Evolutionary conservation across 2,888 invertebrate species (phyloP).

Genomic region (Diadegma fenestrale): DNA sequence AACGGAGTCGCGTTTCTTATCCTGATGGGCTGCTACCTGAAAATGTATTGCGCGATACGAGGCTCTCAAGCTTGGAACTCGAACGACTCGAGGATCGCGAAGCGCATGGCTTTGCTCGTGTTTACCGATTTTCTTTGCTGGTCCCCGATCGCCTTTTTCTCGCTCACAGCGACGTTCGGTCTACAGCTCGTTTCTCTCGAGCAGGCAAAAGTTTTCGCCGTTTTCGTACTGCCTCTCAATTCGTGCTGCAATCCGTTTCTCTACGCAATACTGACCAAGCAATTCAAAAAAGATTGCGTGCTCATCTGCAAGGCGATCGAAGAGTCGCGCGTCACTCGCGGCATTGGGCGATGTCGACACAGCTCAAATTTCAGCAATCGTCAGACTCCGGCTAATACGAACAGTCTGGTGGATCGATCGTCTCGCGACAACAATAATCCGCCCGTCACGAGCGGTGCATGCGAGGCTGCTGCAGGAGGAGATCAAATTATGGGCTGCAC

Average conservation of each 20-base stretch:
- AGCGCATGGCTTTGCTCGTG: conserved; percentile 97
- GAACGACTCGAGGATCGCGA: conserved; percentile 98
- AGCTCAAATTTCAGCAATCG: conserved; percentile 95
- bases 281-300: conserved; percentile 98
- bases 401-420: conserved; percentile 92
- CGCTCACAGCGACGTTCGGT: conserved; percentile 97
- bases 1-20: conserved; percentile 98
- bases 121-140: conserved; percentile 99
- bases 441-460: background rate
- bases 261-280: conserved; percentile 98
- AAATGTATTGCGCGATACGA: conserved; percentile 99
- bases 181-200: conserved; percentile 95
- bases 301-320: conserved; percentile 98
- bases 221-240: conserved; percentile 97
- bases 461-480: conserved; percentile 3
- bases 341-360: conserved; percentile 94
- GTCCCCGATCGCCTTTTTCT: conserved; percentile 98
- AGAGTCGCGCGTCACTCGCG: conserved; percentile 95
- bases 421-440: conserved; percentile 88
- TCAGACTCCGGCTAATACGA: conserved; percentile 94
- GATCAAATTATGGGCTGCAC: conserved; percentile 16
- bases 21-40: conserved; percentile 97
- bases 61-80: conserved; percentile 99
- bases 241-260: conserved; percentile 99
- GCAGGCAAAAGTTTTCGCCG: conserved; percentile 98